Evolutionary conservation across 2,797 vertebrate genomes (phyloP), one percentile per base, ranked within the genome.

Genomic region (Psittacula echo): DNA sequence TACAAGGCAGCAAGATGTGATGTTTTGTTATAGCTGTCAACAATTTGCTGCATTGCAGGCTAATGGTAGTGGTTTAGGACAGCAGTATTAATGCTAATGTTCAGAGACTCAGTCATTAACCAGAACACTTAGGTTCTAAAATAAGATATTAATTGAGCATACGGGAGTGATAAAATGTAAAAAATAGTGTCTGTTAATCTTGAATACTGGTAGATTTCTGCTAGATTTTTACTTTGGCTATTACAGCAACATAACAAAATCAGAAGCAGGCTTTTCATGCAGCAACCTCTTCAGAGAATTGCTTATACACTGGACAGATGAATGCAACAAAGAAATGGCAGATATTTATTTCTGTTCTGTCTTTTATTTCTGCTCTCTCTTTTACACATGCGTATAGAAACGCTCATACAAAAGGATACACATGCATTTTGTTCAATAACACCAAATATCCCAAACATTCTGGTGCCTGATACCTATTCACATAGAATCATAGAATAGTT

Each of bases 21-120:
- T 82, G 76, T 81, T 97, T 94, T 95, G 96, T 97, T 96, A 96
- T 88, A 95, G 75, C 87, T 85, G 85, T 94, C 96, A 96, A 95
- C 77, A 92, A 58, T 91, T 95, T 93, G 67, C 94, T 97, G 93
- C 93, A 96, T 93, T 97, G 94, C 94, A 96, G 95, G 87, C 79
- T 95, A 88, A 92, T 86, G 77, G 73, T 53, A 54, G 80, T 84
- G 53, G 61, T 85, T 91, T 94, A 96, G 82, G 76, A 89, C 37
- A 94, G 89, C 50, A 92, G 39, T 37, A 48, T 89, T 96, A 94
- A 94, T 3, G 1, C 20, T 53, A 88, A 76, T 84, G 44, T 94
- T 96, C 77, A 87, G 93, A 97, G 66, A 53, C 78, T 96, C 89
- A 37, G 54, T 90, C 53, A 67, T 85, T 94, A 96, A 72, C 50